Conservation (phyloP, 2,797 vertebrate genomes). For the Artibeus jamaicensis region DNA sequence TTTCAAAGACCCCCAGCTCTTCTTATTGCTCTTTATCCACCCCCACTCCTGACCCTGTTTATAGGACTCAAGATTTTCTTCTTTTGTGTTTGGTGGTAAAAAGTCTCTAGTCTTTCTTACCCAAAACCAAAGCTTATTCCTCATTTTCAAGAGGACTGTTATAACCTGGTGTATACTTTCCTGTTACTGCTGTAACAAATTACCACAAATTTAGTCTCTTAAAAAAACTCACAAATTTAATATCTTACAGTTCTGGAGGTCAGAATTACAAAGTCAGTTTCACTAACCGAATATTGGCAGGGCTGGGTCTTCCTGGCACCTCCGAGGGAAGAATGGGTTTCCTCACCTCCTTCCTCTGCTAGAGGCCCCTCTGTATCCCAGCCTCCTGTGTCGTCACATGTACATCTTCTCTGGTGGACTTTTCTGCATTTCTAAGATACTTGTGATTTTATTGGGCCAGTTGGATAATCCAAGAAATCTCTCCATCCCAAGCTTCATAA, state of each 20-base stretch:
- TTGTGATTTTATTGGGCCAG: background rate
- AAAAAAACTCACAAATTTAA: background rate
- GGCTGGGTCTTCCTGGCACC: background rate
- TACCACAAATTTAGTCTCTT: background rate
- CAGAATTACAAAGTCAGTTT: background rate
- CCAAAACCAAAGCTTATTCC: background rate
- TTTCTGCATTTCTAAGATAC: background rate
- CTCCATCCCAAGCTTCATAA: background rate
- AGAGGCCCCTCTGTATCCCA: background rate
- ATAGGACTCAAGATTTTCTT: background rate
- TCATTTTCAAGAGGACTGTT: background rate
- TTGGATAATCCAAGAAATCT: background rate
- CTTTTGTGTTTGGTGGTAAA: background rate
- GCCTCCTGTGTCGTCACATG: background rate
- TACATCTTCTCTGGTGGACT: background rate
- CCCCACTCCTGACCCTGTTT: background rate
- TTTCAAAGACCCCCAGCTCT: background rate
- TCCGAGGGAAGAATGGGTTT: too few species aligned
- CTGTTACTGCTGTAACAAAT: background rate
- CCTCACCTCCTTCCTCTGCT: background rate
- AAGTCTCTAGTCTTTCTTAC: background rate
- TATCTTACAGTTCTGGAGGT: background rate
- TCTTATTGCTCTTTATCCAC: background rate
- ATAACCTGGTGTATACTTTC: background rate
- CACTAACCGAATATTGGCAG: background rate